phyloP scores from a whole-genome alignment of 2,888 invertebrate species.

The Drosophila bunnanda region DNA sequence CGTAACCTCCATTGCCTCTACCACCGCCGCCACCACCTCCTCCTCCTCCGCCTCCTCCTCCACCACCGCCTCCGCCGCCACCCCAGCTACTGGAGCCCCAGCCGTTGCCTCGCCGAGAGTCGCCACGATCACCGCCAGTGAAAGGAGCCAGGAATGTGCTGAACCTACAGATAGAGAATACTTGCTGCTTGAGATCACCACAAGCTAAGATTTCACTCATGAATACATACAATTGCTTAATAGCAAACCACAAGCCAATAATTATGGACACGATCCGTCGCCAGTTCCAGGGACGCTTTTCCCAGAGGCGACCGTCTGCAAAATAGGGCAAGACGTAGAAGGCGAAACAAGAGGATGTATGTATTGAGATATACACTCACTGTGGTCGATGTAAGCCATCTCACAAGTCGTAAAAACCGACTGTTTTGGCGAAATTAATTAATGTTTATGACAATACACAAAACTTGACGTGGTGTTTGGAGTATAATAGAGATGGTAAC shows the following conservation, averaged over 20 bases:
- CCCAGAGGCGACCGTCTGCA: constrained; percentile 76
- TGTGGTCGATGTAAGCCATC: constrained; percentile 69
- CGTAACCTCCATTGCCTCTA: constrained; percentile 54
- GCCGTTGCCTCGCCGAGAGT: constrained; percentile 42
- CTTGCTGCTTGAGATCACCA: neutral
- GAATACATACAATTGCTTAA: constrained; percentile 72
- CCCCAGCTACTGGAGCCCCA: constrained; percentile 47
- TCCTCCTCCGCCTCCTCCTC: constrained; percentile 58
- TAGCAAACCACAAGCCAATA: constrained; percentile 67
- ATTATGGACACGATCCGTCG: constrained; percentile 71
- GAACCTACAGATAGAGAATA: constrained; percentile 53
- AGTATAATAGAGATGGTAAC: constrained; percentile 2
- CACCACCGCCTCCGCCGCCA: constrained; percentile 53
- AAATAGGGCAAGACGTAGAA: neutral
- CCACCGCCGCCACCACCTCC: constrained; percentile 58
- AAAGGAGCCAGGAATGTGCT: constrained; percentile 77
- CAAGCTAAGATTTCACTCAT: neutral
- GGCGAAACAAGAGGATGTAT: neutral
- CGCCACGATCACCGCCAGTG: constrained; percentile 41
- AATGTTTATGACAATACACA: constrained; percentile 10
- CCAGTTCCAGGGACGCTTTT: constrained; percentile 78
- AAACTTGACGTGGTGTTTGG: constrained; percentile 34
- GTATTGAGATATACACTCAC: constrained; percentile 47
- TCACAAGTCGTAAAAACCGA: neutral
- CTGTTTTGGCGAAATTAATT: neutral